Conservation (phyloP, 2,888 invertebrate genomes). For the Lasioglossum leucozonium region DNA sequence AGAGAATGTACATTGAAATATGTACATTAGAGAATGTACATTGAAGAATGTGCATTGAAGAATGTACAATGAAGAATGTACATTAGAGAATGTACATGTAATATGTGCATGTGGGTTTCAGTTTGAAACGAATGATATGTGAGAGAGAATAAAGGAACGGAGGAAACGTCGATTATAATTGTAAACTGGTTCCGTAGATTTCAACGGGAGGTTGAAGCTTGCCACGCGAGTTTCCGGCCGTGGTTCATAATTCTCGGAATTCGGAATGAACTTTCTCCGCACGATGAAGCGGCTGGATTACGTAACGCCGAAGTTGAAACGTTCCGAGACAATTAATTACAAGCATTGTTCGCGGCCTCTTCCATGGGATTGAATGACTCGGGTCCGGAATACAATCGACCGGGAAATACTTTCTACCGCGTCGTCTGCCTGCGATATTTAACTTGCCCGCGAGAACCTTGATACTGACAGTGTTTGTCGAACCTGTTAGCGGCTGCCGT, state of each 20-base stretch:
- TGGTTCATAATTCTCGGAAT: conserved; percentile 39
- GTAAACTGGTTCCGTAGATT: background rate
- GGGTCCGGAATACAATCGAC: background rate
- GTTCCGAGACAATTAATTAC: conserved; percentile 20
- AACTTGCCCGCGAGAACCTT: background rate
- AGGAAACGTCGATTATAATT: background rate
- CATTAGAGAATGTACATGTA: background rate
- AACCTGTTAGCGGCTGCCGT: conserved; percentile 31
- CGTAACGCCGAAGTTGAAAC: conserved; percentile 24
- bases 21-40: no score
- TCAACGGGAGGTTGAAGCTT: conserved; percentile 7
- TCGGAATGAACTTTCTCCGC: conserved; percentile 47
- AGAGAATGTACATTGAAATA: background rate
- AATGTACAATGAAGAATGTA: background rate
- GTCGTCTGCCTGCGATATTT: background rate
- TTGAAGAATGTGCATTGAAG: background rate
- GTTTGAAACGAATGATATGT: background rate
- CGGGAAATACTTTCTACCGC: conserved; percentile 41
- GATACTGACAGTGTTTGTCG: conserved; percentile 22
- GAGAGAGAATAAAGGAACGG: background rate
- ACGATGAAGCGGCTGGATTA: conserved; percentile 23
- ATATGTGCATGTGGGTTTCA: background rate
- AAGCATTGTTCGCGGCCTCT: background rate
- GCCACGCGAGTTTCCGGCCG: conserved; percentile 29
- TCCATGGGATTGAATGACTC: background rate